Base-by-base conservation (phyloP, 1,140 invertebrate genomes). In the Drosophila navojoa region DNA sequence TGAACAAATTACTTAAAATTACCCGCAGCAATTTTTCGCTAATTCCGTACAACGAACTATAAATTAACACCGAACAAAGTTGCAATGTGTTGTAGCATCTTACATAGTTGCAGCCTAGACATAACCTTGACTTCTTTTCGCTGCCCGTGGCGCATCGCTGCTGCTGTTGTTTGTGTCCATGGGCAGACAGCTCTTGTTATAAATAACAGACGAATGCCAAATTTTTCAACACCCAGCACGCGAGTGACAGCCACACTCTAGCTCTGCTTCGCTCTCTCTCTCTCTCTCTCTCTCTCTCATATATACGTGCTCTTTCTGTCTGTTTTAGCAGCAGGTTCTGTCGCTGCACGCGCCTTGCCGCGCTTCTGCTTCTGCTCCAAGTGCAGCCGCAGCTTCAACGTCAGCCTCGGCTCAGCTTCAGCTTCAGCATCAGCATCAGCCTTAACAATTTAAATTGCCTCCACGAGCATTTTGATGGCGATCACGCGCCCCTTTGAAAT, bases 371-470 rank as follows among this genome's bases (percentile, higher is more conserved):
- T 15, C 13, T 45, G 15, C 42, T 44, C 7, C n/a, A 44, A 44
- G n/a, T 44, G 42, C 42, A 44, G 42, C n/a, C 42, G 7, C 42
- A 27, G 15, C 16, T 15, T 4, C 15, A 68, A n/a, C 42, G 38
- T 42, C 64, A 64, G 16, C 47, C 38, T 42, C 64, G 38, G 42
- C 62, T 49, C 57, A 58, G 80, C 57, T 40, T 85, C 35, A 68
- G n/a, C 42, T 44, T 42, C 64, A 68, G 16, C 47, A 44, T 42
- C 63, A 49, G 42, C 62, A 50, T 49, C 61, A 58, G 80, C 66
- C 45, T 85, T 81, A 86, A 76, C 82, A 89, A 87, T 87, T 87
- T 87, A 87, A 87, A 87, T 87, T 87, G 82, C 82, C 82, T 87
- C 69, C 82, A 87, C 82, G 69, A 87, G 82, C 76, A 87, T 87